These are phyloP conservation scores for Ptychochromis oligacanthus DNA, from an alignment of 2,113 vertebrate species.

Conservation along the genomic window DNA sequence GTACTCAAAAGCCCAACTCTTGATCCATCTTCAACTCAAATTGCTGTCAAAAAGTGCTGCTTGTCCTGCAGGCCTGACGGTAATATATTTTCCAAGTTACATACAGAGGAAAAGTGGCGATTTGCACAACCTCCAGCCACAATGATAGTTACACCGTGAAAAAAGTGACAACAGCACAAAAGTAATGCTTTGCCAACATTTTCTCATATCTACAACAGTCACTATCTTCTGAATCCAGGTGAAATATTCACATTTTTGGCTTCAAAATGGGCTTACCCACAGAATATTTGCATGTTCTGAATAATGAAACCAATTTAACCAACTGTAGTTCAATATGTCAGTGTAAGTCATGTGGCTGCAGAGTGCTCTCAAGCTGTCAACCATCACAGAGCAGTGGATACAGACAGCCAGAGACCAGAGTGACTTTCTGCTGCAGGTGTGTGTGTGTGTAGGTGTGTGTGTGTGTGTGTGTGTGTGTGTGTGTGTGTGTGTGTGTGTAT, in stretches of 20 bases:
- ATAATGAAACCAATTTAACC: slow-evolving; percentile 28
- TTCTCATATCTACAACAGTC: slow-evolving; percentile 2
- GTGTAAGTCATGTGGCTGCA: slow-evolving; percentile 77
- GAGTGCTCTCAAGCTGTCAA: slow-evolving; percentile 90
- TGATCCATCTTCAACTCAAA: slow-evolving; percentile 16
- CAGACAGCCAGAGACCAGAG: slow-evolving; percentile 86
- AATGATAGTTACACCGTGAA: slow-evolving; percentile 46
- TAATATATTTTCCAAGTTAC: slow-evolving; percentile 27
- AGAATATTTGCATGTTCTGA: slow-evolving; percentile 37
- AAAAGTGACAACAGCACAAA: slow-evolving; percentile 23
- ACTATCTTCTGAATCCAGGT: slow-evolving; percentile 15
- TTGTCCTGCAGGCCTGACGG: slow-evolving; percentile 1
- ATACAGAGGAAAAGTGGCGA: slow-evolving; percentile 70
- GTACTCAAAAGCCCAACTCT: slow-evolving; percentile 20
- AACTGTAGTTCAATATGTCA: slow-evolving; percentile 15
- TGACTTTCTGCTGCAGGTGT: slow-evolving; percentile 42
- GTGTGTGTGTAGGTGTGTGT: slow-evolving; percentile 15
- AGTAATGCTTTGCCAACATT: slow-evolving; percentile 8
- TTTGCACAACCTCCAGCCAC: slow-evolving; percentile 81
- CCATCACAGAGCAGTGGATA: slow-evolving; percentile 93
- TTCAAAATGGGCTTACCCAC: slow-evolving; percentile 10
- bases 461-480: slow-evolving; percentile 10
- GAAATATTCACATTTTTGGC: slow-evolving; percentile 7
- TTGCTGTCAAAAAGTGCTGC: slow-evolving; percentile 8
- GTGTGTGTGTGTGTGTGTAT: background rate